Base-by-base conservation (phyloP, 2,797 vertebrate genomes). In the Pygocentrus nattereri region DNA sequence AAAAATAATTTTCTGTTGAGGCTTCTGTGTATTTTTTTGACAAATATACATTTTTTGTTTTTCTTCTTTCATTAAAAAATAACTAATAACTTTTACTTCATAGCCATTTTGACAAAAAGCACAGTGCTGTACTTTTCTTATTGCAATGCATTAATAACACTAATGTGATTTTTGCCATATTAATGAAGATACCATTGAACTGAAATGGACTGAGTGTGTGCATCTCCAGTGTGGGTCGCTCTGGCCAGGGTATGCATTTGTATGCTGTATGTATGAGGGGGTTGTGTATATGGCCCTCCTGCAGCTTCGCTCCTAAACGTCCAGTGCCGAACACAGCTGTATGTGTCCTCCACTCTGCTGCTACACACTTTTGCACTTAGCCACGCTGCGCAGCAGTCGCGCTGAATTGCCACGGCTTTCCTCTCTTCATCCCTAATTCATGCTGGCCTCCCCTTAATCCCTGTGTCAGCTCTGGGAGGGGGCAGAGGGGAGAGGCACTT, bases 291-390 rank as follows among this genome's bases (percentile, higher is more conserved):
- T 49, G 44, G 67, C 41, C 13, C 68, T 27, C 68, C 61, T 62
- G 61, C 27, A 27, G 61, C 61, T 62, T 31, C 13, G 27, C 70
- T 76, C 34, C 88, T 84, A 87, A 88, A 89, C 75, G 80, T 75
- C 83, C 69, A 52, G 74, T 74, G 81, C 74, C 67, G 73, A 71
- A 68, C 74, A 62, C 65, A 31, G 50, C 30, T 31, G 38, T 64
- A 70, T 85, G 82, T 81, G 81, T 80, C 54, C 70, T 81, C 70
- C 74, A 44, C 77, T 73, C 71, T 79, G 78, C 85, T 87, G 85
- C 80, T 86, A 92, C 91, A 91, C 82, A 88, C 88, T 90, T 91
- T 90, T 92, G 89, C 91, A 93, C 90, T 93, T 90, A 90, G 88
- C 91, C 85, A 89, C 70, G 83, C 85, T 83, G 74, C 71, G 87